Evolutionary conservation across 2,797 vertebrate species (phyloP).

Genomic region (Hydrolagus colliei): DNA sequence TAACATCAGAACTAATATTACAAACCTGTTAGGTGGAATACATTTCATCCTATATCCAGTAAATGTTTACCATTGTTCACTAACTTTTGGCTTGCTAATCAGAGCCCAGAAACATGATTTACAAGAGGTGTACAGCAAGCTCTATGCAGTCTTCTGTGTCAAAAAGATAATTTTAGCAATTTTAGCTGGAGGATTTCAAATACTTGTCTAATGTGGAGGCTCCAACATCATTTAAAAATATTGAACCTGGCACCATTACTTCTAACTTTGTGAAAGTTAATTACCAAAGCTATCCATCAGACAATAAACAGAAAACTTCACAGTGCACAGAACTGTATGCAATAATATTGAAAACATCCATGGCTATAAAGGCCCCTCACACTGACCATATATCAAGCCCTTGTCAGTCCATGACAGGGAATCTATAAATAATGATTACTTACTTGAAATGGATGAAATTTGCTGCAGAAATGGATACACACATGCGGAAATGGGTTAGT

Average conservation of each 20-base stretch:
- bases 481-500: neutral
- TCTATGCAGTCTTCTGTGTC: neutral
- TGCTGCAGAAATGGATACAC: neutral
- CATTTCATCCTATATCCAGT: neutral
- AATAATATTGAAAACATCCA: neutral
- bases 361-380: neutral
- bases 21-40: neutral
- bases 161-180: neutral
- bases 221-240: neutral
- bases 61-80: neutral
- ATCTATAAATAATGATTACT: conserved; percentile 21
- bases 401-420: neutral
- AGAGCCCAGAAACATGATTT: neutral
- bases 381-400: neutral
- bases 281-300: conserved; percentile 17
- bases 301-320: conserved; percentile 12
- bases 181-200: neutral
- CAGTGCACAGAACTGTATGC: neutral
- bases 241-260: neutral
- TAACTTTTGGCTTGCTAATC: neutral
- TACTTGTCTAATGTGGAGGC: neutral
- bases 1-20: no score
- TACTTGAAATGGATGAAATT: neutral
- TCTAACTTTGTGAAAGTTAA: neutral
- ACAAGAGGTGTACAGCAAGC: neutral